Conservation (phyloP, 2,797 vertebrate species). For the Staurois parvus region DNA sequence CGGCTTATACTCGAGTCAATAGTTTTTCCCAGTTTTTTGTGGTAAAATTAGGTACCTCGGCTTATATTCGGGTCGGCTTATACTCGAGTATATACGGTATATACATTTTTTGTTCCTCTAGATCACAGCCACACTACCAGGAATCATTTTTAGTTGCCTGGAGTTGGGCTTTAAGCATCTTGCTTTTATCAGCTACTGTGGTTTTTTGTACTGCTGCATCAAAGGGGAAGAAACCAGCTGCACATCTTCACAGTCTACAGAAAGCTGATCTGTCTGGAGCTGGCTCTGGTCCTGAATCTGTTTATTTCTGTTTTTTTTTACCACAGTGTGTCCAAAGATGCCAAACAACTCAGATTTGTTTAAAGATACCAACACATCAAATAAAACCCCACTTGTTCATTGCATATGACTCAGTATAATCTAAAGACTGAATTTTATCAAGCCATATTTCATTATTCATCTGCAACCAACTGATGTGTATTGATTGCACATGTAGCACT, state of each 20-base stretch:
- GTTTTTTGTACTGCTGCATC: constrained; percentile 1
- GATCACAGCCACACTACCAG: too few species aligned
- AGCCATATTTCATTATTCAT: too few species aligned
- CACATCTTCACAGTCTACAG: constrained; percentile 1
- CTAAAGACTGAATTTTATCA: neutral
- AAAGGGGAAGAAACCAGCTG: constrained; percentile 12
- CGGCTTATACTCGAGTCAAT: too few species aligned
- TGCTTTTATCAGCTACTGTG: neutral
- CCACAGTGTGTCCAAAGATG: neutral
- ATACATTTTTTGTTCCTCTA: too few species aligned
- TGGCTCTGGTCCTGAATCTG: constrained; percentile 67
- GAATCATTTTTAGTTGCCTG: too few species aligned
- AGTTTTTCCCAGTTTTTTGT: too few species aligned
- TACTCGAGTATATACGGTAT: too few species aligned
- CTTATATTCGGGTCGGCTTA: too few species aligned
- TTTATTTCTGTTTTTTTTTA: neutral
- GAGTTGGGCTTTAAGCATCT: too few species aligned
- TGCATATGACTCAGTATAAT: neutral
- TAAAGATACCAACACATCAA: neutral
- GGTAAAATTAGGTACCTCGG: too few species aligned
- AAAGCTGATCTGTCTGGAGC: constrained; percentile 35
- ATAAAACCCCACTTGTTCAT: neutral
- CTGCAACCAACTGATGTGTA: neutral
- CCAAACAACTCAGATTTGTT: neutral
- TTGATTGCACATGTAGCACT: too few species aligned